A percentile compares a stretch with the other conserved stretches of the same genome.
Evolutionary conservation across 2,797 vertebrate genomes (phyloP).

Genomic region (Pelobates cultripes): DNA sequence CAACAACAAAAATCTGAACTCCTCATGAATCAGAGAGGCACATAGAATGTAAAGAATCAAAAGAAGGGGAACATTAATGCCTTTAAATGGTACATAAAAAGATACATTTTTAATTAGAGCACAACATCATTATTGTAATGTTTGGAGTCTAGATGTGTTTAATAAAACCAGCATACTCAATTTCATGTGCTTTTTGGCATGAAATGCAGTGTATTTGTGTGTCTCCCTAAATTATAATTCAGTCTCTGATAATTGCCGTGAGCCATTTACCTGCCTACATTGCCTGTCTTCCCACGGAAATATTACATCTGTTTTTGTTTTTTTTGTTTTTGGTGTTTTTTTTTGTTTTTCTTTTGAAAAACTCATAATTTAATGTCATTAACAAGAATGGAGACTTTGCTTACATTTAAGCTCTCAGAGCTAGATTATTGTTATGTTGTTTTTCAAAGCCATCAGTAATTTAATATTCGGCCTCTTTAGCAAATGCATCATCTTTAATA

Average conservation of each 20-base stretch:
- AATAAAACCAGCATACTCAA: not conserved
- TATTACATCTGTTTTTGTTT: not conserved
- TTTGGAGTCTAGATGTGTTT: not conserved
- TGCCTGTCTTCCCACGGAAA: not conserved
- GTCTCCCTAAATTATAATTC: not conserved
- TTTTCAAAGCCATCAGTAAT: not conserved
- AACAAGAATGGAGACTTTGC: not conserved
- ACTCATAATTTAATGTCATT: not conserved
- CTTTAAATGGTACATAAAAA: no score
- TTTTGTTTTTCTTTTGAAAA: not conserved
- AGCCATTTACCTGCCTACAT: not conserved
- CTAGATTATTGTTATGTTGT: not conserved
- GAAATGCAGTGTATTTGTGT: not conserved
- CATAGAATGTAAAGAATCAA: no score
- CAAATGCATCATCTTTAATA: not conserved
- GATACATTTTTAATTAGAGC: no score
- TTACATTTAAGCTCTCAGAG: not conserved
- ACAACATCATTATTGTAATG: no score
- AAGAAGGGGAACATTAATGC: no score
- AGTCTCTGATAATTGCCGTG: not conserved
- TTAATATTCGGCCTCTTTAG: not conserved
- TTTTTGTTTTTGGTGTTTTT: not conserved
- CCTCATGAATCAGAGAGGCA: no score
- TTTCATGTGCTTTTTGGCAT: not conserved
- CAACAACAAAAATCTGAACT: no score